Evolutionary conservation across 2,888 invertebrate species (phyloP).

Genomic region (Drosophila algonquin): DNA sequence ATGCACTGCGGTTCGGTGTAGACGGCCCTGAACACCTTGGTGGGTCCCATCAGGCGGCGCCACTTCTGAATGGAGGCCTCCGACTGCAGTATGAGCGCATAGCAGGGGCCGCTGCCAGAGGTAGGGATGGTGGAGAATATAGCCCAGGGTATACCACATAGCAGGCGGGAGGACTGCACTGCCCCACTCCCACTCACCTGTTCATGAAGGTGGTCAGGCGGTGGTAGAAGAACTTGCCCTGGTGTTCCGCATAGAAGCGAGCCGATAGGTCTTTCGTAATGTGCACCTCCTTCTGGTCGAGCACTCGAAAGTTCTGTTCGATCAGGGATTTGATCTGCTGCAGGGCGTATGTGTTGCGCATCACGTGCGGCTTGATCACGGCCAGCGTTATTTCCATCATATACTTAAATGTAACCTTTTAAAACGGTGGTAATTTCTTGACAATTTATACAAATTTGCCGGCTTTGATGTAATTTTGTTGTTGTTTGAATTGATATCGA

Average conservation of each 20-base stretch:
- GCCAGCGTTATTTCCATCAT: constrained; percentile 90
- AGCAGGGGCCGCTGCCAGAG: constrained; percentile 90
- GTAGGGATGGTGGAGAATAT: background rate
- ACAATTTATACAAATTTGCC: background rate
- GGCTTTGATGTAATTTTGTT: background rate
- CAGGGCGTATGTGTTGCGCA: constrained; percentile 90
- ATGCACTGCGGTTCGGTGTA: constrained; percentile 91
- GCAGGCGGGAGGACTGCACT: background rate
- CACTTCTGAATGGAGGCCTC: constrained; percentile 91
- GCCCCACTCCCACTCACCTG: constrained; percentile 85
- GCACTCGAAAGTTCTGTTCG: constrained; percentile 89
- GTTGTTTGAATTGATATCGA: background rate
- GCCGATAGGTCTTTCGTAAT: constrained; percentile 88
- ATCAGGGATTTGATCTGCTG: constrained; percentile 89
- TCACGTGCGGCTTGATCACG: constrained; percentile 93
- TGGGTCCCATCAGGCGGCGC: constrained; percentile 94
- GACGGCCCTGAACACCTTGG: constrained; percentile 92
- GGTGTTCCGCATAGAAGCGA: constrained; percentile 93
- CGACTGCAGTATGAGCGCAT: constrained; percentile 91
- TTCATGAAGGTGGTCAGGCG: constrained; percentile 92
- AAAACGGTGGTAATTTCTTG: background rate
- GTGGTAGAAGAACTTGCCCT: constrained; percentile 92
- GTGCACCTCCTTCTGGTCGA: constrained; percentile 87
- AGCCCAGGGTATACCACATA: background rate
- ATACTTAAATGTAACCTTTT: background rate